Percentiles rank a stretch among this genome's conserved stretches.
Conservation (phyloP, 2,888 invertebrate genomes). For the Leptinotarsa haldemani region DNA sequence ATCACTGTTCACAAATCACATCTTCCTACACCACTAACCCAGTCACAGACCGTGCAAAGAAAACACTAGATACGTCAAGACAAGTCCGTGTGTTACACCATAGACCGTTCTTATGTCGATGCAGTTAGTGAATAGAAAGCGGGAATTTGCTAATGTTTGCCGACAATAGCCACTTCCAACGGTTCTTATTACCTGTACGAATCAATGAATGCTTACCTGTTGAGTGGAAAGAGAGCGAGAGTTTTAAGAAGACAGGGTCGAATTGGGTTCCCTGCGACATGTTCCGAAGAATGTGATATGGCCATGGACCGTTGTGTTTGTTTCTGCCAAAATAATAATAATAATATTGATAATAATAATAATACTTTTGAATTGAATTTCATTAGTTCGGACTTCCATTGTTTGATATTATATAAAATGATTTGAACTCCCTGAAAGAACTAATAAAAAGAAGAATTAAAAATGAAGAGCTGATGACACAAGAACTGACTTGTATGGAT, state of each 20-base stretch:
- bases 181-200: conserved; percentile 55
- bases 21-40: conserved; percentile 5
- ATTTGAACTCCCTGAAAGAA: no score
- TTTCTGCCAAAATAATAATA: neutral
- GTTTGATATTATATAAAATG: no score
- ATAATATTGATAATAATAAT: no score
- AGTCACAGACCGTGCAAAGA: conserved; percentile 6
- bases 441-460: no score
- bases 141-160: conserved; percentile 50
- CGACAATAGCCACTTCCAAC: conserved; percentile 51
- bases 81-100: conserved; percentile 24
- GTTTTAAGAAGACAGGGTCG: conserved; percentile 40
- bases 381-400: no score
- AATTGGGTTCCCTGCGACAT: conserved; percentile 11
- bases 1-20: conserved; percentile 15
- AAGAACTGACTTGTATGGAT: no score
- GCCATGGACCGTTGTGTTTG: neutral
- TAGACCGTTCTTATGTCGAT: conserved; percentile 18
- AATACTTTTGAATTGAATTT: no score
- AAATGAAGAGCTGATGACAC: no score
- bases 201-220: conserved; percentile 50
- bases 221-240: conserved; percentile 39
- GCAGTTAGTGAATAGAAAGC: conserved; percentile 47
- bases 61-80: conserved; percentile 14
- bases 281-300: neutral